Evolutionary conservation across 2,888 invertebrate genomes (phyloP), one percentile per base, ranked within the genome.

Genomic region (Onchidella celtica): DNA sequence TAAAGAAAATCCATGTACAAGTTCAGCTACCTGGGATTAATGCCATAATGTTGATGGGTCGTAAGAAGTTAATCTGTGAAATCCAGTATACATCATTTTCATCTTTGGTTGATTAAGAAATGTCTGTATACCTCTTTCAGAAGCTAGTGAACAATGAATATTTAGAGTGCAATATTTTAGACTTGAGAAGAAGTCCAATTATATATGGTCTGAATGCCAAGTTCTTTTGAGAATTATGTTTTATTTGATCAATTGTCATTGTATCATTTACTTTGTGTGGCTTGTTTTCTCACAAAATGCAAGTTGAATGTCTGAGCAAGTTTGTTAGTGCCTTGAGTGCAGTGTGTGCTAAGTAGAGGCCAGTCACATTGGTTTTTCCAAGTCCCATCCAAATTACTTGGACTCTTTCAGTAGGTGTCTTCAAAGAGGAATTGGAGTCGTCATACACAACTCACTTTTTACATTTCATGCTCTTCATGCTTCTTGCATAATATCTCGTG

Each of bases 341-440:
- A 90, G 89, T 87, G 89, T 89, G 90, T 90, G 90, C 69, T 86
- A 87, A 88, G 86, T 89, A 88, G 89, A 88, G 91, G 88, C 89
- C 89, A 88, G 89, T 88, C 85, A 78, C 29, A 32, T 34, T 57
- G 2, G 34, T 36, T 29, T n/a, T 38, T 34, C 21, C 21, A 32
- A 73, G 11, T 36, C 73, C 47, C 47, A 47, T 17, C 47, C 47
- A 47, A 47, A 47, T 17, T 47, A 17, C 47, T 47, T 47, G 47
- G 6, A 47, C 47, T 47, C 17, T 47, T 47, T 47, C 17, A 47
- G 17, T 6, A 17, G 47, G 6, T 47, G 47, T 47, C 17, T 47
- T 47, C 9, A 17, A 17, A 47, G 47, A 47, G 47, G 47, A 17
- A 17, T 17, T 47, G 9, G 9, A 47, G 47, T 11, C 47, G 32